Evolutionary conservation across 2,113 vertebrate species (phyloP).

Genomic region (Lepisosteus osseus): DNA sequence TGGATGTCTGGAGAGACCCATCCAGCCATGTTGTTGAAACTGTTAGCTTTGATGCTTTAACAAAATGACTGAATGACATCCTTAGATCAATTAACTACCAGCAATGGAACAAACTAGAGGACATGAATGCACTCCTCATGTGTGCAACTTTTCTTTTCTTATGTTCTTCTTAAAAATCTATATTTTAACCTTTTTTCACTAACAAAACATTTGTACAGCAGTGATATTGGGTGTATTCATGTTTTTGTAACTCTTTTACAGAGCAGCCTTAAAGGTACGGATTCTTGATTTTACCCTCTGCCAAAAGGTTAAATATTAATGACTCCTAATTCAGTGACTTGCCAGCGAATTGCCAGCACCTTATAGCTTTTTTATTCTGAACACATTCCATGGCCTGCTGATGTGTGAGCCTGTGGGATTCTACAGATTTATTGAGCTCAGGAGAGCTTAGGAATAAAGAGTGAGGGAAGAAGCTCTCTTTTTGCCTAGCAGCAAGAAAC

Average conservation of each 20-base stretch:
- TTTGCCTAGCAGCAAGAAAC: conserved; percentile 11
- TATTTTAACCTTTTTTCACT: too few relatives aligned
- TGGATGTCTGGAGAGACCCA: too few relatives aligned
- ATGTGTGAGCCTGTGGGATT: not conserved
- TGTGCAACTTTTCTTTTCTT: too few relatives aligned
- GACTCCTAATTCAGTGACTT: conserved; percentile 4
- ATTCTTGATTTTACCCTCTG: not conserved
- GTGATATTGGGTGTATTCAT: too few relatives aligned
- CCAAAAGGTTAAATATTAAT: conserved; percentile 7
- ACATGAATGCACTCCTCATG: too few relatives aligned
- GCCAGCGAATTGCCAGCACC: not conserved
- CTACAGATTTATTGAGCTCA: conserved; percentile 13
- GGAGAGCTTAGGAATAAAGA: conserved; percentile 12
- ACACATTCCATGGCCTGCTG: not conserved
- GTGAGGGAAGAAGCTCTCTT: not conserved
- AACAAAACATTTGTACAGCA: too few relatives aligned
- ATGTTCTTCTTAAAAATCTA: too few relatives aligned
- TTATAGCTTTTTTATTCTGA: not conserved
- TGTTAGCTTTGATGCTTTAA: too few relatives aligned
- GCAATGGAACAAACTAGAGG: too few relatives aligned
- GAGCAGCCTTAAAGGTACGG: not conserved
- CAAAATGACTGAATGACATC: too few relatives aligned
- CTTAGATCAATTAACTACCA: too few relatives aligned
- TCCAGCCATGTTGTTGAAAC: too few relatives aligned
- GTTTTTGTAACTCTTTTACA: not conserved